Evolutionary conservation across 2,888 invertebrate genomes (phyloP), one percentile per base, ranked within the genome.

Genomic region (Cephus sareptanus): DNA sequence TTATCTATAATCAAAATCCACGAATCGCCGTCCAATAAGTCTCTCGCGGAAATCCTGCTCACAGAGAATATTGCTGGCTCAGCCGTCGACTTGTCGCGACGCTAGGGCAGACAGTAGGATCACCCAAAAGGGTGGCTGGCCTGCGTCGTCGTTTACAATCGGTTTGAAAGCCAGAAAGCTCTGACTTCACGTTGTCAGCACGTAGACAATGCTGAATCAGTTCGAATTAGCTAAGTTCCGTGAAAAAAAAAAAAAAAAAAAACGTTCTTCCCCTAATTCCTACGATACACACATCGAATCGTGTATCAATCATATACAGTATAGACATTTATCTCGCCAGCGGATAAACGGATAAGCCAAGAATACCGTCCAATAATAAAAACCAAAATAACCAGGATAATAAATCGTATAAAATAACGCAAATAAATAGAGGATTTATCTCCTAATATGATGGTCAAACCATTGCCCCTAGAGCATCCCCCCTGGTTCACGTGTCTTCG

Each of bases 21-120:
- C 31, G 71, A 71, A 71, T 71, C 12, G 6, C 12, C 71, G 33
- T 31, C 12, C 71, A 31, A 33, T 71, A 71, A 71, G 12, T 71
- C 71, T 71, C 9, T 71, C 71, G 31, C 31, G 71, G 71, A 31
- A 56, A 9, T 71, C 71, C 71, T 71, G 12, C 12, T 34, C 75
- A 74, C 68, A 79, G 77, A 79, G 76, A 75, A 76, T 80, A 83
- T 77, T 76, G 80, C 81, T 81, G 79, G 71, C 77, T 83, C 83
- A 82, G 84, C 80, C 76, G 71, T 33, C 71, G 56, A 56, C 23
- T 80, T 77, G 78, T 77, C 82, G 78, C 74, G 75, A 76, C n/a
- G 76, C 68, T 79, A 79, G 73, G 78, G 80, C 34, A 76, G 37
- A 71, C 80, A 75, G 23, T 56, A 23, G 23, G 56, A 23, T 56